A percentile compares a stretch with the other conserved stretches of the same genome.
Evolutionary conservation across 2,797 vertebrate species (phyloP).

Genomic region (Selene dorsalis): DNA sequence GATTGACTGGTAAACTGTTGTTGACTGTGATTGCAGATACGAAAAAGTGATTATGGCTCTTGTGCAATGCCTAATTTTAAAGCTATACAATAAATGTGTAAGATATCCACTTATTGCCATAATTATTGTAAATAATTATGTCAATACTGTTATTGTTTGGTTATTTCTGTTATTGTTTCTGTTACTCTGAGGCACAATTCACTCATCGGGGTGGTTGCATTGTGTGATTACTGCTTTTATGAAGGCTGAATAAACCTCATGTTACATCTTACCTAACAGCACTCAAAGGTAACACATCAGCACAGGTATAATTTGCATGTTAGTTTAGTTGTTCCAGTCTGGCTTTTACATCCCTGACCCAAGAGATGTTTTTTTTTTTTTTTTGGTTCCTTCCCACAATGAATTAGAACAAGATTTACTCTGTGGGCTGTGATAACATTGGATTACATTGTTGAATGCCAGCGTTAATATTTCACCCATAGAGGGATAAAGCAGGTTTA

Average conservation of each 20-base stretch:
- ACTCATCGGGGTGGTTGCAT: slow-evolving; percentile 6
- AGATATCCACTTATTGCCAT: neutral
- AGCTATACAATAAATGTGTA: slow-evolving; percentile 57
- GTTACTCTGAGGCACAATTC: too few relatives aligned
- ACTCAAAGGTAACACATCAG: slow-evolving; percentile 16
- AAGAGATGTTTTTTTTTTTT: neutral
- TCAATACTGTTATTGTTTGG: too few relatives aligned
- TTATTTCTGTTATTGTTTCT: too few relatives aligned
- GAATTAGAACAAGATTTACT: slow-evolving; percentile 11
- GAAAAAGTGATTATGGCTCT: slow-evolving; percentile 49
- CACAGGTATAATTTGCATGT: slow-evolving; percentile 17
- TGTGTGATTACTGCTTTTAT: slow-evolving; percentile 18
- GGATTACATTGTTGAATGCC: neutral
- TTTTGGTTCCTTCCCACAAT: neutral
- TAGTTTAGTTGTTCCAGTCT: neutral
- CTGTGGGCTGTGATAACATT: neutral
- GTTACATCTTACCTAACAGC: neutral
- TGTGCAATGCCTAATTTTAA: slow-evolving; percentile 40
- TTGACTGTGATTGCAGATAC: slow-evolving; percentile 47
- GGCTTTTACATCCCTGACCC: neutral
- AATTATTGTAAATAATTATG: too few relatives aligned
- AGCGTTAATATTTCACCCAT: slow-evolving; percentile 9
- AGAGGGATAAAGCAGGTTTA: slow-evolving; percentile 14
- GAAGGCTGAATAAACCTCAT: neutral
- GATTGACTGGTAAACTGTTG: slow-evolving; percentile 37